Evolutionary conservation across 2,113 vertebrate species (phyloP).

Genomic region (Brachypteracias leptosomus): DNA sequence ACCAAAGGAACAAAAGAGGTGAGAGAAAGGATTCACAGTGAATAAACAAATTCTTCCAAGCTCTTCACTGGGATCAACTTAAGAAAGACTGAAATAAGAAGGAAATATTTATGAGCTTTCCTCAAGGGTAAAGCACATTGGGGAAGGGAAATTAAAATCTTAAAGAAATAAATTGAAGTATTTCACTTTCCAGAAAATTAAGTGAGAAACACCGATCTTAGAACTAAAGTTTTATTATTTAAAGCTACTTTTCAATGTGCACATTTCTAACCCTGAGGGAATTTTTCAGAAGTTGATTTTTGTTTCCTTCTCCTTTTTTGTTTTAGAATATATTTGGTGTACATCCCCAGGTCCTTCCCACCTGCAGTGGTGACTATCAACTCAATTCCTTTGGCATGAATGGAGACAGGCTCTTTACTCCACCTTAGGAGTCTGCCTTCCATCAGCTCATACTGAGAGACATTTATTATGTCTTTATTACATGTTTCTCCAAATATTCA

Average conservation of each 20-base stretch:
- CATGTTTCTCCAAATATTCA: neutral
- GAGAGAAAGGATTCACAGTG: neutral
- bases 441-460: neutral
- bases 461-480: neutral
- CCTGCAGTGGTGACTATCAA: neutral
- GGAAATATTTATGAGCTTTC: constrained; percentile 38
- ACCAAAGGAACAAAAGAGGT: neutral
- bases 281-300: neutral
- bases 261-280: neutral
- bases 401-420: neutral
- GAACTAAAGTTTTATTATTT: constrained; percentile 12
- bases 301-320: neutral
- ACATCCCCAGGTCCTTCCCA: neutral
- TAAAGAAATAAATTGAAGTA: constrained; percentile 21
- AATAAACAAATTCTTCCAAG: constrained; percentile 17
- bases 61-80: neutral
- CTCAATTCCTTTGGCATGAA: neutral
- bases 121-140: neutral
- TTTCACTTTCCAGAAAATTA: constrained; percentile 3
- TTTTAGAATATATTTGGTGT: neutral
- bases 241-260: neutral
- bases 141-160: neutral
- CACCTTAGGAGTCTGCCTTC: neutral
- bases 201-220: neutral
- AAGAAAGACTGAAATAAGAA: neutral